Conservation (phyloP, 1,140 invertebrate genomes). For the Temnothorax longispinosus region DNA sequence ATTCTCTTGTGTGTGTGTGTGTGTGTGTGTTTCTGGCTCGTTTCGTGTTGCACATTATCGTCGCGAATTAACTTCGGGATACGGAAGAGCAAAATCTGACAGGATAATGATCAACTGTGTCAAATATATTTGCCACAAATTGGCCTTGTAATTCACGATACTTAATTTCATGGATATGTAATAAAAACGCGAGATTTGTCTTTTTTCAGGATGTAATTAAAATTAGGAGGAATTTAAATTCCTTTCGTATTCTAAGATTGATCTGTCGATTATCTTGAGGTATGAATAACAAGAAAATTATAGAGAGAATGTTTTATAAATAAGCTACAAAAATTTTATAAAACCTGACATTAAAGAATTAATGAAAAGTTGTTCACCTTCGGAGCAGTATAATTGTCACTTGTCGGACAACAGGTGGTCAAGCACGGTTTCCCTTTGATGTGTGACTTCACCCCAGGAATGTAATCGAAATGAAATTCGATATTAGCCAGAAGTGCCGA, state of each 20-base stretch:
- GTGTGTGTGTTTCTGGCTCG: neutral
- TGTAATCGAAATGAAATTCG: conserved; percentile 17
- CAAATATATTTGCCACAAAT: neutral
- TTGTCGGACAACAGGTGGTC: conserved; percentile 68
- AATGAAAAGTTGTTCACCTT: neutral
- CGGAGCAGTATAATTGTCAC: conserved; percentile 55
- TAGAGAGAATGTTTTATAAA: neutral
- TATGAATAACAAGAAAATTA: neutral
- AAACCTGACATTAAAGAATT: neutral
- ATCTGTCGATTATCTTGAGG: neutral
- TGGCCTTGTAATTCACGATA: neutral
- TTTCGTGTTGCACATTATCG: neutral
- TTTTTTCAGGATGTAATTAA: neutral
- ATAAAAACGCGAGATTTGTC: neutral
- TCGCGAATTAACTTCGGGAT: conserved; percentile 16
- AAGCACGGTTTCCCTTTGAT: conserved; percentile 52
- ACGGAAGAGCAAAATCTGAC: neutral
- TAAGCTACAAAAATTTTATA: neutral
- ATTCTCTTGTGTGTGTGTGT: neutral
- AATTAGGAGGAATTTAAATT: neutral
- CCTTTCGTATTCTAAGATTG: neutral
- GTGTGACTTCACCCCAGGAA: conserved; percentile 13
- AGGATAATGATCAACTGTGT: neutral
- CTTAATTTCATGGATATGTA: conserved; percentile 3
- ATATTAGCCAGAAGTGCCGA: conserved; percentile 30